These are phyloP conservation scores for Drosophila hydei DNA, from an alignment of 1,140 invertebrate genomes.

Conservation along the genomic window DNA sequence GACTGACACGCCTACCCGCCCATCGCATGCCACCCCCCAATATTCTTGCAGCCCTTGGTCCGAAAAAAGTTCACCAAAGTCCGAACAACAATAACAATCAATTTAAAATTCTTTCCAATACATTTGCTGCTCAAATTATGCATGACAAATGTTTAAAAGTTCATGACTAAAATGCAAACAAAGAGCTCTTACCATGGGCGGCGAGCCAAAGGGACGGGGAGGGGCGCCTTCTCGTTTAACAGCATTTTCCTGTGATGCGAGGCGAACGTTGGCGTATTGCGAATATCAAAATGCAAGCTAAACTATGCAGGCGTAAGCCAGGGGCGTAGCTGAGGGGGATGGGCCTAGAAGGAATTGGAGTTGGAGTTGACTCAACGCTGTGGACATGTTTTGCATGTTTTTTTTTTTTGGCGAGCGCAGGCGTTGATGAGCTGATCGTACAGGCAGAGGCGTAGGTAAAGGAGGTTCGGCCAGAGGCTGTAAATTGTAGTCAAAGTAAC, in stretches of 20 bases:
- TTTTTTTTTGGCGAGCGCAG: background rate
- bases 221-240: conserved; percentile 11
- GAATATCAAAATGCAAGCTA: conserved; percentile 78
- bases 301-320: conserved; percentile 52
- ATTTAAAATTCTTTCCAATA: conserved; percentile 82
- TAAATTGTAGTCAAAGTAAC: conserved; percentile 44
- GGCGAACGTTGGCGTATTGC: conserved; percentile 58
- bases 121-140: conserved; percentile 80
- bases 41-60: background rate
- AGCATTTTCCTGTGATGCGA: conserved; percentile 28
- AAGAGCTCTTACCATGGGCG: conserved; percentile 30
- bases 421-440: background rate
- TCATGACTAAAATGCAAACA: conserved; percentile 82
- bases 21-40: background rate
- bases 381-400: conserved; percentile 10
- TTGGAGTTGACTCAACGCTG: background rate
- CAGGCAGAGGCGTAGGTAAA: background rate
- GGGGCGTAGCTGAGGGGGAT: background rate
- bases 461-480: background rate
- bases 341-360: no score
- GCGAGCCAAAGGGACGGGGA: background rate
- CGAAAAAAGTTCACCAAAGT: conserved; percentile 9
- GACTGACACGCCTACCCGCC: conserved; percentile 13
- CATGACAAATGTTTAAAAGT: conserved; percentile 82
- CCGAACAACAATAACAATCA: conserved; percentile 68